These are phyloP conservation scores for Eretmochelys imbricata DNA, from an alignment of 2,113 vertebrate genomes.

Conservation along the genomic window DNA sequence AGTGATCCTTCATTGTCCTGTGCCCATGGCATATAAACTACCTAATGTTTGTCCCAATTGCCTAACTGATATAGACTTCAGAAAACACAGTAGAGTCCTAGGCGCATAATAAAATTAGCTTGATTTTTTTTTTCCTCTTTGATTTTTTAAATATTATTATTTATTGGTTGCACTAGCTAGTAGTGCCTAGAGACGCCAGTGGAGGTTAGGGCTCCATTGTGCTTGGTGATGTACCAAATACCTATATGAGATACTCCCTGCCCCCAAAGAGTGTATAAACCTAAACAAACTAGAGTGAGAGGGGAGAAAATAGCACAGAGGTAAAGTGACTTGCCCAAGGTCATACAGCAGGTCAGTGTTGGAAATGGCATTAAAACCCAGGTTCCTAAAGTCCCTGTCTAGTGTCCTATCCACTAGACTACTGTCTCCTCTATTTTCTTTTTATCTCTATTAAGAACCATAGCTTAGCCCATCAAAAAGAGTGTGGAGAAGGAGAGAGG, in stretches of 20 bases:
- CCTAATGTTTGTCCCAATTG: background rate
- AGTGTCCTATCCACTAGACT: background rate
- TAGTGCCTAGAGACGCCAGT: background rate
- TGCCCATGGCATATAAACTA: background rate
- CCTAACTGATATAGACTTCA: background rate
- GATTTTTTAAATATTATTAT: background rate
- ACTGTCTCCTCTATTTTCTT: background rate
- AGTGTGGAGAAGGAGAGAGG: background rate
- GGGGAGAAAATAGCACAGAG: background rate
- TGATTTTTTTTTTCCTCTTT: background rate
- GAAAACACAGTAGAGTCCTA: background rate
- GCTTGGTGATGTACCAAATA: background rate
- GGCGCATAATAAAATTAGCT: background rate
- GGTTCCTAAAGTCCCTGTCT: background rate
- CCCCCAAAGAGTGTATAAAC: background rate
- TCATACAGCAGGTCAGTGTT: background rate
- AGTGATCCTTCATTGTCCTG: background rate
- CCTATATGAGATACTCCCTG: background rate
- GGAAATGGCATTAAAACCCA: background rate
- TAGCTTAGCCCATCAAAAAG: background rate
- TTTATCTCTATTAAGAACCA: background rate
- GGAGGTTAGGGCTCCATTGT: background rate
- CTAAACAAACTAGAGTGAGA: background rate
- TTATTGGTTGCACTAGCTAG: background rate
- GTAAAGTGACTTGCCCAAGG: background rate